phyloP scores from a whole-genome alignment of 2,888 invertebrate genomes.

The Dicranocentrus wangi region DNA sequence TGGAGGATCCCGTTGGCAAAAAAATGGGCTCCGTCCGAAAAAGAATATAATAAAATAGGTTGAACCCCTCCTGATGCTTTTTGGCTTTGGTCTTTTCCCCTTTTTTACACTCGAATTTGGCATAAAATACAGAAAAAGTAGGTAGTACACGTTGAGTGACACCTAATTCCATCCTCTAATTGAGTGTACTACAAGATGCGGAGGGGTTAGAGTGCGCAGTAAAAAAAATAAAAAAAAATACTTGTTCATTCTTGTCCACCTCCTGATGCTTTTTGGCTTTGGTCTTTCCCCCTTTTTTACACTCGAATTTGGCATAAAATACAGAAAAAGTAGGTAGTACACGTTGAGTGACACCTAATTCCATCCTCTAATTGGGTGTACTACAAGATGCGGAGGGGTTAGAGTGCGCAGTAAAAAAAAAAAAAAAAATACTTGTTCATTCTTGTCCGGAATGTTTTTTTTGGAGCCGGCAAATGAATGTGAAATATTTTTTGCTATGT shows the following conservation, averaged over 20 bases:
- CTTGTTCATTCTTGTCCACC: no score
- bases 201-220: no score
- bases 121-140: background rate
- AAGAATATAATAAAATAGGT: no score
- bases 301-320: background rate
- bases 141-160: background rate
- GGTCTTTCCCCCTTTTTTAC: conserved; percentile 6
- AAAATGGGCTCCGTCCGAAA: no score
- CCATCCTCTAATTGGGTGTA: background rate
- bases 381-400: no score
- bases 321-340: background rate
- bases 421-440: no score
- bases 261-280: background rate
- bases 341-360: background rate
- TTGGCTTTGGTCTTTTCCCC: background rate
- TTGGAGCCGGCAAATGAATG: no score
- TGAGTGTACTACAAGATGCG: background rate
- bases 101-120: background rate
- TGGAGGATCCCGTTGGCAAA: background rate
- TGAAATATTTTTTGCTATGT: no score
- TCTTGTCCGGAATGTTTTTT: no score
- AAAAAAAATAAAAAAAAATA: no score
- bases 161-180: background rate
- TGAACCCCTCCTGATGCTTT: no score
- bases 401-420: no score